Evolutionary conservation across 2,888 invertebrate genomes (phyloP).

Genomic region (Andrena flavipes): DNA sequence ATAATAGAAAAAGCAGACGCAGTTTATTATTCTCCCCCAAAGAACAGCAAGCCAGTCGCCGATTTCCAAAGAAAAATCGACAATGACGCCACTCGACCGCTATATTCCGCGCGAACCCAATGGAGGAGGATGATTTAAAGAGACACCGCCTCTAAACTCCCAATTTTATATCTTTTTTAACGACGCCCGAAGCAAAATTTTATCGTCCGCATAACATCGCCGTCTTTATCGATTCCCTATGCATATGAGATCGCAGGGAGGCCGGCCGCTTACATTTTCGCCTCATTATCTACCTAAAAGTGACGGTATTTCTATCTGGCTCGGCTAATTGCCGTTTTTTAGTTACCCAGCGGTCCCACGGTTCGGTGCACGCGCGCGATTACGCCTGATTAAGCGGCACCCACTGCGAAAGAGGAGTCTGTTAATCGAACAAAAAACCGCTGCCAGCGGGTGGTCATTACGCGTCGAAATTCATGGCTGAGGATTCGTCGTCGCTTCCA

Average conservation of each 20-base stretch:
- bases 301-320: slow-evolving; percentile 44
- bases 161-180: slow-evolving; percentile 42
- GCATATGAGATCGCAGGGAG: slow-evolving; percentile 24
- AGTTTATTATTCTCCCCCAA: not conserved
- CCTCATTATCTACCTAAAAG: slow-evolving; percentile 41
- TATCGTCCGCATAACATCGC: slow-evolving; percentile 19
- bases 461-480: slow-evolving; percentile 52
- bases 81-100: not conserved
- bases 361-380: slow-evolving; percentile 37
- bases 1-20: not conserved
- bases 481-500: slow-evolving; percentile 12
- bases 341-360: not conserved
- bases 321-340: slow-evolving; percentile 37
- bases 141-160: not conserved
- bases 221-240: slow-evolving; percentile 38
- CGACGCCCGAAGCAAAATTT: not conserved
- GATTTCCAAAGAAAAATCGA: slow-evolving; percentile 20
- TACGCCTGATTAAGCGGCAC: slow-evolving; percentile 57
- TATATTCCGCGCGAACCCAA: not conserved
- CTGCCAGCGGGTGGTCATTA: slow-evolving; percentile 57
- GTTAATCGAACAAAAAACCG: slow-evolving; percentile 35
- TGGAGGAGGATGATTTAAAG: not conserved
- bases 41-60: not conserved
- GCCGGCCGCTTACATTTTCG: slow-evolving; percentile 25
- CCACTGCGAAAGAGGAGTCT: slow-evolving; percentile 47